These are phyloP conservation scores for Zoanthus gigantus DNA, from an alignment of 92 coral and sea anemone species.

Conservation along the genomic window DNA sequence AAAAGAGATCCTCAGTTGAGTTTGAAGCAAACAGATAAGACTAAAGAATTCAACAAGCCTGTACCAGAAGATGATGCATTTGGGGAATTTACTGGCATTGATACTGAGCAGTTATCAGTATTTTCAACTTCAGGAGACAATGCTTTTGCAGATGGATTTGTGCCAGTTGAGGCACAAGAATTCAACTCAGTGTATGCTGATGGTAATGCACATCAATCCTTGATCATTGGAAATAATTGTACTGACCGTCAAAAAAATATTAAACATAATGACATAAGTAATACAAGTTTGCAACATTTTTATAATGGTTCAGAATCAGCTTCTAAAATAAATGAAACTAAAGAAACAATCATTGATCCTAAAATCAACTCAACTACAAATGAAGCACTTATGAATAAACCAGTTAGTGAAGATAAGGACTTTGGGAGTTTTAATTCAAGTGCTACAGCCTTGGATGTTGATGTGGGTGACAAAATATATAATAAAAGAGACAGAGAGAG, in stretches of 20 bases:
- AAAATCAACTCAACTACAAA: not conserved
- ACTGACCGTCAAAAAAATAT: not conserved
- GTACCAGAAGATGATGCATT: slow-evolving; percentile 21
- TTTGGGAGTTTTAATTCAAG: slow-evolving; percentile 29
- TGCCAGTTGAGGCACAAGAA: not conserved
- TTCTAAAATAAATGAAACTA: not conserved
- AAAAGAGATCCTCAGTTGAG: not conserved
- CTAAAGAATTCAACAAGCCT: not conserved
- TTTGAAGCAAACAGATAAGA: not conserved
- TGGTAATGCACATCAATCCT: not conserved
- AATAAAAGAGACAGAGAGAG: not conserved
- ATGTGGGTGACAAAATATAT: not conserved
- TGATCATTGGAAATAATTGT: not conserved
- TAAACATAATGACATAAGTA: not conserved
- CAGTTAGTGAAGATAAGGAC: not conserved
- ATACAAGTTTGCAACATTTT: not conserved
- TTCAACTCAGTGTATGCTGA: not conserved
- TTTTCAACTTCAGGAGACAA: not conserved
- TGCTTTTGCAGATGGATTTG: not conserved
- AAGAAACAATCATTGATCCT: not conserved
- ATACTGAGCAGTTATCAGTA: not conserved
- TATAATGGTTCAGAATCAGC: not conserved
- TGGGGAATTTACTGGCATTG: slow-evolving; percentile 26
- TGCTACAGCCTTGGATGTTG: not conserved
- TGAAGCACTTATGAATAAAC: not conserved